Conservation (phyloP, 2,888 invertebrate species). For the Eupithecia subumbrata region DNA sequence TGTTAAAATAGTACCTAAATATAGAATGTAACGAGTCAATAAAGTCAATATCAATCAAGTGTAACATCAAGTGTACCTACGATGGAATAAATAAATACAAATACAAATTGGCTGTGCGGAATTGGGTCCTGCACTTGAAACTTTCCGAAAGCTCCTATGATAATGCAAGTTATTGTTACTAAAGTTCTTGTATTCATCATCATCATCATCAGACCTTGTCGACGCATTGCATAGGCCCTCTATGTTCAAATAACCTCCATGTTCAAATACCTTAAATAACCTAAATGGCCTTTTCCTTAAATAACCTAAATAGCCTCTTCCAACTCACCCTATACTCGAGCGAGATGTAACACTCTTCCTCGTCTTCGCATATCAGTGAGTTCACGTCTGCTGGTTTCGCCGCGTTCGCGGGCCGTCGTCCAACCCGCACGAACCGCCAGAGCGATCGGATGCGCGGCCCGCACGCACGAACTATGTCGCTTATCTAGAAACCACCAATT, state of each 20-base stretch:
- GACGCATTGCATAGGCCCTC: background rate
- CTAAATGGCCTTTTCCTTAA: no score
- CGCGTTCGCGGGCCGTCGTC: constrained; percentile 63
- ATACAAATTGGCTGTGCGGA: background rate
- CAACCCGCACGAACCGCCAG: constrained; percentile 75
- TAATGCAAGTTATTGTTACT: background rate
- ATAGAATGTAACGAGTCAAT: no score
- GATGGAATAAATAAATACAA: no score
- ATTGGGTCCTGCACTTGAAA: background rate
- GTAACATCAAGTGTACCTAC: no score
- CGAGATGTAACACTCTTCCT: constrained; percentile 74
- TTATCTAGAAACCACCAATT: constrained; percentile 56
- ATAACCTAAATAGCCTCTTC: no score
- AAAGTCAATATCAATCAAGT: no score
- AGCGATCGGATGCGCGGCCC: constrained; percentile 75
- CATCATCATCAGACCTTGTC: no score
- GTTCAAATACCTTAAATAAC: background rate
- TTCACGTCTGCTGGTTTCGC: constrained; percentile 78
- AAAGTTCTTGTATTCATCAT: background rate
- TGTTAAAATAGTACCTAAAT: no score
- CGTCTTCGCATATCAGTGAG: constrained; percentile 76
- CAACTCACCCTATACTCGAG: constrained; percentile 76
- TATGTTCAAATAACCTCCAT: background rate
- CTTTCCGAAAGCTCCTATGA: background rate
- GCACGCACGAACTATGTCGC: constrained; percentile 68